These are phyloP conservation scores for Aphaenogaster ashmeadi DNA, from an alignment of 1,140 invertebrate genomes.

Conservation along the genomic window DNA sequence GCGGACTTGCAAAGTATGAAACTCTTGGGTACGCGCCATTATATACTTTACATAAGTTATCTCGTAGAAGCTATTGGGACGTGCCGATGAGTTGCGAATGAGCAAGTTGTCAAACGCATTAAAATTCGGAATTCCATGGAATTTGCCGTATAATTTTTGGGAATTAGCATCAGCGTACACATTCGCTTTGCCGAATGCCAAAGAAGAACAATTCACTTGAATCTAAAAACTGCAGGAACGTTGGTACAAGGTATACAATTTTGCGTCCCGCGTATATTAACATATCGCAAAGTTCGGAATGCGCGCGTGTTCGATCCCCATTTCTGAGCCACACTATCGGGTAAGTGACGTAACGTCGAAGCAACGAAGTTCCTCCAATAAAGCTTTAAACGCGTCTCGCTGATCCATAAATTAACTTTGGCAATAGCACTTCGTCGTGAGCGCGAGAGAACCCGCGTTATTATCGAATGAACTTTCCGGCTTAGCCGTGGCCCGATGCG, in stretches of 20 bases:
- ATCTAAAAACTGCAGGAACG: background rate
- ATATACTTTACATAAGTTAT: background rate
- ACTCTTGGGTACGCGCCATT: background rate
- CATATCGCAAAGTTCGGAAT: constrained; percentile 19
- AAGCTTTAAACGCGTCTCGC: constrained; percentile 51
- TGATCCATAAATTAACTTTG: constrained; percentile 57
- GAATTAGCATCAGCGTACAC: too few relatives aligned
- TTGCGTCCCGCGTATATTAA: constrained; percentile 19
- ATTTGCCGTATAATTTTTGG: background rate
- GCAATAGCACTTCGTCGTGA: constrained; percentile 52
- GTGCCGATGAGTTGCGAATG: background rate
- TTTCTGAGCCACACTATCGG: background rate
- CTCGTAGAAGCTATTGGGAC: background rate
- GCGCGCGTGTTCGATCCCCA: background rate
- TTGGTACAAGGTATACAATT: background rate
- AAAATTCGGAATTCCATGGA: background rate
- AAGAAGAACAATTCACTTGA: background rate
- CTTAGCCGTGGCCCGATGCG: constrained; percentile 34
- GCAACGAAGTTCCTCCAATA: constrained; percentile 55
- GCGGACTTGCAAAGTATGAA: background rate
- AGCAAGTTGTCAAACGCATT: background rate
- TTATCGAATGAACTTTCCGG: constrained; percentile 58
- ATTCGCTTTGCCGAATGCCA: background rate
- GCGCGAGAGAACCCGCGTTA: constrained; percentile 30
- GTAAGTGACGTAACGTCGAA: constrained; percentile 28